Percentiles rank a stretch among this genome's conserved stretches.
These are phyloP conservation scores for Tanytarsus gracilentus DNA, from an alignment of 2,888 invertebrate genomes.

Conservation along the genomic window DNA sequence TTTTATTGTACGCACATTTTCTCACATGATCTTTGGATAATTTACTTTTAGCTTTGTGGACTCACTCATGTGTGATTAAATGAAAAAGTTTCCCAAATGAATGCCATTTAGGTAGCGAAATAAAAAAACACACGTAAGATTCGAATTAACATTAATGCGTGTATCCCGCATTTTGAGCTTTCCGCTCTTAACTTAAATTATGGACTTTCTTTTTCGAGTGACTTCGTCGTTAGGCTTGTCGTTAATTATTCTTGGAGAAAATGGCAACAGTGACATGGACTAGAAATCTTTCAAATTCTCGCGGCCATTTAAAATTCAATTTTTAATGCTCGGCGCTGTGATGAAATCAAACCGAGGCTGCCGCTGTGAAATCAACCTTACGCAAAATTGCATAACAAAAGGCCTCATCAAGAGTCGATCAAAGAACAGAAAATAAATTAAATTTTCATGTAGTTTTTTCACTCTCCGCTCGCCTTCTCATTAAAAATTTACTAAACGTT, in stretches of 20 bases:
- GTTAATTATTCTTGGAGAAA: no score
- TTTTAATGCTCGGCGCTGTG: no score
- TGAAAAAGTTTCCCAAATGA: background rate
- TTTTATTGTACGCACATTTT: background rate
- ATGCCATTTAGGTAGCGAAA: background rate
- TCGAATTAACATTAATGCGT: conserved; percentile 15
- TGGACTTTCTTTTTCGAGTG: no score
- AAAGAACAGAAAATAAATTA: conserved; percentile 23
- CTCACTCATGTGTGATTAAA: background rate
- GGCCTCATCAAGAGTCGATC: no score
- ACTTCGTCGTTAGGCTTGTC: no score
- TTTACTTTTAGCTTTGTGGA: background rate
- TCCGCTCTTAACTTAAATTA: conserved; percentile 1
- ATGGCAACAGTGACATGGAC: no score
- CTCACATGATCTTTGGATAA: background rate
- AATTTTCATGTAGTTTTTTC: conserved; percentile 26
- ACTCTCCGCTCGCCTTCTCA: conserved; percentile 15
- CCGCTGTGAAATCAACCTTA: no score
- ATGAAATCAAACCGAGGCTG: no score
- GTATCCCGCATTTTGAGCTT: conserved; percentile 12
- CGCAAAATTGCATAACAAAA: no score
- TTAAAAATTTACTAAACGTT: conserved; percentile 30
- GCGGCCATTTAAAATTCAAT: no score
- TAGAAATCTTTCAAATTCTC: no score
- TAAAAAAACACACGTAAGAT: conserved; percentile 2